Evolutionary conservation across 2,113 vertebrate species (phyloP).

Genomic region (Pluvianellus socialis): DNA sequence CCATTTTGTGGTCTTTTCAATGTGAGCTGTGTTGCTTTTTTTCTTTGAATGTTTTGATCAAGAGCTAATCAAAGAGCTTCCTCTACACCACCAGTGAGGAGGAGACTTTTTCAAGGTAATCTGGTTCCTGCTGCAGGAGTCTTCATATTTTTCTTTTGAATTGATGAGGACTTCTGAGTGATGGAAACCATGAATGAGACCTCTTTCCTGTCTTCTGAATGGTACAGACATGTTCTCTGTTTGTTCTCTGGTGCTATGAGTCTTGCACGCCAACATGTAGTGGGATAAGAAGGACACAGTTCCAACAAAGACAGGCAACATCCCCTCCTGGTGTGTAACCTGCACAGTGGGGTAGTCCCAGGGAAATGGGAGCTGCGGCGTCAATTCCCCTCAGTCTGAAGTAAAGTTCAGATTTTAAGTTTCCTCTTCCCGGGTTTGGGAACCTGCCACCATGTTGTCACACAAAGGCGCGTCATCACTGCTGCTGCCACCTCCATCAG

Average conservation of each 20-base stretch:
- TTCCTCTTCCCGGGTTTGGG: not conserved
- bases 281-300: not conserved
- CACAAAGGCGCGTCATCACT: not conserved
- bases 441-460: rapidly evolving
- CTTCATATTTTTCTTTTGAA: not conserved
- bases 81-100: not conserved
- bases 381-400: not conserved
- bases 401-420: not conserved
- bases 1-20: not conserved
- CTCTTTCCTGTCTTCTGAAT: not conserved
- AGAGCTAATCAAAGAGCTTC: not conserved
- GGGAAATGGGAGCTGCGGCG: not conserved
- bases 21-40: not conserved
- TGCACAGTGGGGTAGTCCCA: not conserved
- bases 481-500: rapidly evolving
- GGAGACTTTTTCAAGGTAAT: not conserved
- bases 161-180: not conserved
- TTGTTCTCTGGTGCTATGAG: not conserved
- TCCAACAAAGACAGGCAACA: not conserved
- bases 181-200: not conserved
- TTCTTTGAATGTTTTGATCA: not conserved
- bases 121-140: not conserved
- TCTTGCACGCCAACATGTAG: not conserved
- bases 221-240: not conserved
- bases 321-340: not conserved